phyloP scores from a whole-genome alignment of 2,113 vertebrate species.

The Phocoena sinus region DNA sequence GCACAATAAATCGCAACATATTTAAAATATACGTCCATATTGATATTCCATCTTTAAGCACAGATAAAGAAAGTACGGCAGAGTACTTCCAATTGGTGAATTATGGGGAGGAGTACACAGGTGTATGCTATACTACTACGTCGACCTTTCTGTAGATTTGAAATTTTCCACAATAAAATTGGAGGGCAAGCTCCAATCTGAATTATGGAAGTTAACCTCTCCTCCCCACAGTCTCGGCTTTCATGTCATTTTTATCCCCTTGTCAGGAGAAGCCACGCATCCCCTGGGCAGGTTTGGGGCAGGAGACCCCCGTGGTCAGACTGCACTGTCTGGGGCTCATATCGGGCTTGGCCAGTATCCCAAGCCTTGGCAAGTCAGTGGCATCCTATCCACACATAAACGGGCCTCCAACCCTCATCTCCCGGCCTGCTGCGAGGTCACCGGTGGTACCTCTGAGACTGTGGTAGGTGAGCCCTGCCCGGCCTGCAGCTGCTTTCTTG shows the following conservation, averaged over 20 bases:
- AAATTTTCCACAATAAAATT: background rate
- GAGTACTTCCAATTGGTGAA: background rate
- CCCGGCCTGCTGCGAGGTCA: background rate
- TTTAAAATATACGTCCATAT: background rate
- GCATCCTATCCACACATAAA: background rate
- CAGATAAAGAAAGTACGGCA: background rate
- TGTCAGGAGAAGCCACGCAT: background rate
- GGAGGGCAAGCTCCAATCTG: background rate
- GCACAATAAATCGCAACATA: background rate
- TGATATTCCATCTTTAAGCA: background rate
- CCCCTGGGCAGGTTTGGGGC: background rate
- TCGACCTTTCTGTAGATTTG: background rate
- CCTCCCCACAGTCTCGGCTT: background rate
- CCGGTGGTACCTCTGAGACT: too few species aligned
- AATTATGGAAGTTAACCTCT: background rate
- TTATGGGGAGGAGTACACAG: background rate
- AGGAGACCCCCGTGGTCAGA: background rate
- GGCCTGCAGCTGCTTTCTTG: background rate
- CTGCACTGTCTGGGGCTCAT: too few species aligned
- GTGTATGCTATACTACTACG: fast-evolving
- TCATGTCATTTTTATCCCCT: background rate
- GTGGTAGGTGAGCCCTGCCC: background rate
- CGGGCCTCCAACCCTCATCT: background rate
- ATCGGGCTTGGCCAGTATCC: background rate
- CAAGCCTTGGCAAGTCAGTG: background rate